A percentile compares a stretch with the other conserved stretches of the same genome.
phyloP scores from a whole-genome alignment of 2,113 vertebrate species.

The Thomomys bottae region DNA sequence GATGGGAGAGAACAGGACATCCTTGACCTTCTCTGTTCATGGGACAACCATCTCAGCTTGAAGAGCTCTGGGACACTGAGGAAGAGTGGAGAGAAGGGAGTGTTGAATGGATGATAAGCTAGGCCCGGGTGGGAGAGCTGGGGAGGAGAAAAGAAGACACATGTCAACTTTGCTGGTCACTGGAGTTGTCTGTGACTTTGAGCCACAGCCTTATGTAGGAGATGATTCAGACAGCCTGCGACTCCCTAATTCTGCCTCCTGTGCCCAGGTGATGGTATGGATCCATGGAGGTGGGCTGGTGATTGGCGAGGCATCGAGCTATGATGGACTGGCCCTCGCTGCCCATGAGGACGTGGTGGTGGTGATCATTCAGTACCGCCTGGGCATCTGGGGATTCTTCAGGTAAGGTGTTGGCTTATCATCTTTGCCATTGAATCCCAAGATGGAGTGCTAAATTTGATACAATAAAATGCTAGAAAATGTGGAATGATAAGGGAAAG shows the following conservation, averaged over 20 bases:
- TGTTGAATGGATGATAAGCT: too few species aligned
- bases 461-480: neutral
- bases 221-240: neutral
- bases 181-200: neutral
- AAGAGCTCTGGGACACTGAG: rapidly evolving
- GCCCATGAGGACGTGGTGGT: constrained; percentile 88
- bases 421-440: rapidly evolving
- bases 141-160: neutral
- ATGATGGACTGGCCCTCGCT: constrained; percentile 84
- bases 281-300: constrained; percentile 88
- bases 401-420: constrained; percentile 80
- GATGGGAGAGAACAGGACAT: rapidly evolving
- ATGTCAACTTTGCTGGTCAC: neutral
- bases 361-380: constrained; percentile 89
- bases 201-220: neutral
- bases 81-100: neutral
- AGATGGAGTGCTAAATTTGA: neutral
- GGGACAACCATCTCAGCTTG: rapidly evolving
- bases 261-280: constrained; percentile 89
- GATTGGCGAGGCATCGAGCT: constrained; percentile 81
- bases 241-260: neutral
- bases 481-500: too few species aligned
- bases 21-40: neutral
- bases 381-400: constrained; percentile 88
- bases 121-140: rapidly evolving